A percentile compares a stretch with the other conserved stretches of the same genome.
Evolutionary conservation across 2,113 vertebrate species (phyloP).

Genomic region (Oryzias javanicus): DNA sequence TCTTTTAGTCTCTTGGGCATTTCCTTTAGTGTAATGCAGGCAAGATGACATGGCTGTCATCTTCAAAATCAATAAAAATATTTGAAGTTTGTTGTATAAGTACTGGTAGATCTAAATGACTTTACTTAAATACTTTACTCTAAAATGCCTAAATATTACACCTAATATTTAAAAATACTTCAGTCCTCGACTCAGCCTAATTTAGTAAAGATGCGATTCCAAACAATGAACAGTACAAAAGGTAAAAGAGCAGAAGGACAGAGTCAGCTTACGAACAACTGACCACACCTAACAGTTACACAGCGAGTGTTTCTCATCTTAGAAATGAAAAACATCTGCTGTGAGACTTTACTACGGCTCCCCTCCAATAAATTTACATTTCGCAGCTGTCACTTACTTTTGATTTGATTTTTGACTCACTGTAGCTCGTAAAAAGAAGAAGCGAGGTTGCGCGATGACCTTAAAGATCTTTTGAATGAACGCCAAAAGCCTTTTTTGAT

Average conservation of each 20-base stretch:
- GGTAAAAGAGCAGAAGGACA: conserved; percentile 16
- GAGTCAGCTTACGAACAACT: conserved; percentile 8
- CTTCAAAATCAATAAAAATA: too few species aligned
- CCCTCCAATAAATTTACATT: conserved; percentile 2
- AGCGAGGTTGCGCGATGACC: background rate
- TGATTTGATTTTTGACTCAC: background rate
- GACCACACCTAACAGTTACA: conserved; percentile 19
- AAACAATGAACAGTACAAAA: conserved; percentile 3
- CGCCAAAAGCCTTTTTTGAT: too few species aligned
- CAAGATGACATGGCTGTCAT: too few species aligned
- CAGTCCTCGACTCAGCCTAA: too few species aligned
- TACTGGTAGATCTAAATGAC: too few species aligned
- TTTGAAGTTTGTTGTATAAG: too few species aligned
- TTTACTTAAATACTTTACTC: too few species aligned
- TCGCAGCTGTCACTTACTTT: conserved; percentile 1
- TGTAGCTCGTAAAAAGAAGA: background rate
- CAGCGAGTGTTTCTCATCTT: conserved; percentile 44
- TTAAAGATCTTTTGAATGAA: too few species aligned
- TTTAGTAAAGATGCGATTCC: background rate
- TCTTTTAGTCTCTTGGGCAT: too few species aligned
- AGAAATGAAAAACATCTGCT: conserved; percentile 23
- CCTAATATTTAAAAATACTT: too few species aligned
- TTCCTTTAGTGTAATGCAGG: too few species aligned
- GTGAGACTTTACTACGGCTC: conserved; percentile 23
- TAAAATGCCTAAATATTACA: too few species aligned